Evolutionary conservation across 30 jellyfish, hydroid and myxozoan species (phyloP).

Genomic region (Mastigias papua): DNA sequence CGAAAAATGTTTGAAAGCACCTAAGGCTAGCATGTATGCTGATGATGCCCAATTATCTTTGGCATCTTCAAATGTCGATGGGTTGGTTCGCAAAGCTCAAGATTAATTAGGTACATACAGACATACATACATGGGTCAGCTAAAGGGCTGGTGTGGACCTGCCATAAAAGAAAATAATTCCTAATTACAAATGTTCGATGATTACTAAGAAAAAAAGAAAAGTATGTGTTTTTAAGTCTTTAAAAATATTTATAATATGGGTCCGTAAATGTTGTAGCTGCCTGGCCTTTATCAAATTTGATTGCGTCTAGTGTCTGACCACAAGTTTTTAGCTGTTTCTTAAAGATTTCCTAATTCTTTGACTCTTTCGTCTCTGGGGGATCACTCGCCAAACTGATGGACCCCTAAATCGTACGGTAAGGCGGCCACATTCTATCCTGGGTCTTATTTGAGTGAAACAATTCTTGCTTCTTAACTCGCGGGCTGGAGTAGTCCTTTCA

Average conservation of each 20-base stretch:
- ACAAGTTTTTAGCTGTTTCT: constrained; percentile 4
- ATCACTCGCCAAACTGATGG: constrained; percentile 61
- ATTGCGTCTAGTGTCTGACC: constrained; percentile 39
- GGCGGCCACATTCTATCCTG: constrained; percentile 50
- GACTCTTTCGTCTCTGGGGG: constrained; percentile 34
- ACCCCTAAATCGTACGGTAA: constrained; percentile 62
- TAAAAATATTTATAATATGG: constrained; percentile 30
- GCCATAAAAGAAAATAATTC: constrained; percentile 37
- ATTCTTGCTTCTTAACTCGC: constrained; percentile 53
- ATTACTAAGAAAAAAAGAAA: not conserved
- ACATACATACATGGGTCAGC: constrained; percentile 20
- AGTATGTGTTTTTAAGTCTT: not conserved
- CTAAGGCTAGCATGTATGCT: no score
- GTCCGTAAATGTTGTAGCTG: constrained; percentile 68
- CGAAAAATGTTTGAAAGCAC: no score
- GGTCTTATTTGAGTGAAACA: constrained; percentile 65
- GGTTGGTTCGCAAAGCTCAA: no score
- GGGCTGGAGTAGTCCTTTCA: constrained; percentile 58
- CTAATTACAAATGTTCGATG: constrained; percentile 22
- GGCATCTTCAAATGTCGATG: no score
- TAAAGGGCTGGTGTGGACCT: constrained; percentile 66
- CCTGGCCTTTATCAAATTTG: constrained; percentile 66
- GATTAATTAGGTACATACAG: constrained; percentile 14
- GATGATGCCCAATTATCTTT: no score
- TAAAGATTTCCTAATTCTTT: not conserved